Conservation (phyloP, 2,888 invertebrate species). For the Nymphalis polychloros region DNA sequence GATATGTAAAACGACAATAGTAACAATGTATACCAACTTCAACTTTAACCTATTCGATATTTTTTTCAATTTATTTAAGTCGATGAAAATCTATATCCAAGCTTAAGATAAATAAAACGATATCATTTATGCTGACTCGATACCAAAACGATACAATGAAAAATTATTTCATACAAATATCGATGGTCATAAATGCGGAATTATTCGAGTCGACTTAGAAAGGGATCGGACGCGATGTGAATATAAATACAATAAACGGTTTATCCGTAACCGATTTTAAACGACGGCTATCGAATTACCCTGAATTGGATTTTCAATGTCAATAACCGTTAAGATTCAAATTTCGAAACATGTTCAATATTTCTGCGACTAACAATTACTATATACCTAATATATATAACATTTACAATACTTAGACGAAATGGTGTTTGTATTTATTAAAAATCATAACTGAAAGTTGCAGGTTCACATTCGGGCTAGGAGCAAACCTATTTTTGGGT, state of each 20-base stretch:
- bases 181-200: slow-evolving; percentile 32
- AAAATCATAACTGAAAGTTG: too few relatives aligned
- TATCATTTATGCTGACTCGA: neutral
- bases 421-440: neutral
- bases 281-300: slow-evolving; percentile 35
- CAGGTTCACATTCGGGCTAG: too few relatives aligned
- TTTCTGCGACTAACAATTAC: too few relatives aligned
- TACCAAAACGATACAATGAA: slow-evolving; percentile 12
- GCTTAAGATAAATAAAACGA: neutral
- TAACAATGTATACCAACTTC: too few relatives aligned
- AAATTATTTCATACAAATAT: slow-evolving; percentile 30
- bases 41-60: too few relatives aligned
- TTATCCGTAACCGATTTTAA: slow-evolving; percentile 37
- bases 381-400: neutral
- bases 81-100: neutral
- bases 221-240: slow-evolving; percentile 37
- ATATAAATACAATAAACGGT: slow-evolving; percentile 39
- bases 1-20: too few relatives aligned
- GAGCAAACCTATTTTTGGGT: too few relatives aligned
- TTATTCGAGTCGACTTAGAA: slow-evolving; percentile 28
- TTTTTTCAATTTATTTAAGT: too few relatives aligned
- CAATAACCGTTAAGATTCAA: slow-evolving; percentile 9
- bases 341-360: neutral
- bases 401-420: neutral
- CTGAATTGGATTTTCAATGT: slow-evolving; percentile 21